Conservation (phyloP, 2,113 vertebrate genomes). For the Trachemys scripta region DNA sequence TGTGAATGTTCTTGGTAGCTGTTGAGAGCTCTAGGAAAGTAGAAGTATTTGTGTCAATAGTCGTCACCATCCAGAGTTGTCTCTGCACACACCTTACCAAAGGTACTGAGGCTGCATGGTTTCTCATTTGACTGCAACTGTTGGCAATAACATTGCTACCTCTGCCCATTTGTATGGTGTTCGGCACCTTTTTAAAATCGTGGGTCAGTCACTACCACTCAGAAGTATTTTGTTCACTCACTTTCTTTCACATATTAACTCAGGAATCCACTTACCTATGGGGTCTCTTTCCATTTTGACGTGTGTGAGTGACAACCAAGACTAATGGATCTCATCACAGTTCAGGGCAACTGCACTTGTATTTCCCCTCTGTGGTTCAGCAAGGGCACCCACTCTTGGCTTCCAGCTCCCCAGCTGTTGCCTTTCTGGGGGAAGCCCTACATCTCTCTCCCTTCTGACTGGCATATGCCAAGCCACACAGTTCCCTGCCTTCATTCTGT, state of each 20-base stretch:
- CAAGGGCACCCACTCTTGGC: not conserved
- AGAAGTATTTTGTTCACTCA: not conserved
- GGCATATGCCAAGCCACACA: not conserved
- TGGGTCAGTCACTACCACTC: not conserved
- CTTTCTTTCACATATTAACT: not conserved
- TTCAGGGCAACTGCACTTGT: not conserved
- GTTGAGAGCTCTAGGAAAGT: not conserved
- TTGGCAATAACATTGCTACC: not conserved
- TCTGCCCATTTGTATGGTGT: not conserved
- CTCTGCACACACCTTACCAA: not conserved
- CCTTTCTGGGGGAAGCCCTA: no score
- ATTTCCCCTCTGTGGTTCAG: not conserved
- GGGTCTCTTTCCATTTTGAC: conserved; percentile 2
- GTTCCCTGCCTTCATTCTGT: not conserved
- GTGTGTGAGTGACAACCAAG: not conserved
- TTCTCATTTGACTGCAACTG: not conserved
- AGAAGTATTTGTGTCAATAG: not conserved
- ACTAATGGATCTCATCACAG: not conserved
- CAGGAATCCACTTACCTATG: not conserved
- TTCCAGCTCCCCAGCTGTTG: not conserved
- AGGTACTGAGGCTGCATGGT: not conserved
- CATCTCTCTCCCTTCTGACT: not conserved
- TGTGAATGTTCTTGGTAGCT: not conserved
- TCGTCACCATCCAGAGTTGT: not conserved
- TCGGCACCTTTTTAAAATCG: not conserved